Base-by-base conservation (phyloP, 2,888 invertebrate species). In the Lasioglossum villosulum region DNA sequence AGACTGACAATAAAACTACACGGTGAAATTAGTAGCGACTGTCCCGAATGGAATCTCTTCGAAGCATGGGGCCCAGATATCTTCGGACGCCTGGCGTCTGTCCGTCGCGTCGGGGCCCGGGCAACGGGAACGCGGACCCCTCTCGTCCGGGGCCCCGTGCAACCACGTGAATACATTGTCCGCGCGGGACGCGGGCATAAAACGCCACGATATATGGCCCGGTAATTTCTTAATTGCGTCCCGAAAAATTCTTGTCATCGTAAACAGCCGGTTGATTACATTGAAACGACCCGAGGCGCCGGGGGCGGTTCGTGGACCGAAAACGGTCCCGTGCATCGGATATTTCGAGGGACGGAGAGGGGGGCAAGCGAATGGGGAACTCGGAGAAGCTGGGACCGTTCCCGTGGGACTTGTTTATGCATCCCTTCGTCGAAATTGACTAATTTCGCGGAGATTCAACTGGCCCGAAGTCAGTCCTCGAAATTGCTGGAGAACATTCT, bases 161-260 rank as follows among this genome's bases (percentile, higher is more conserved):
- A 93, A 93, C 93, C 93, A 94, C 94, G 95, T 94, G 93, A 93
- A 94, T 94, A 94, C 92, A 92, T 92, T 93, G 90, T 92, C 91
- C 91, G 82, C 74, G 66, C 63, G 80, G 77, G 82, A 86, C 87
- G 87, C 79, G 88, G 88, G 86, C 92, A 94, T 95, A 94, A 94
- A 95, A 93, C 92, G 92, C 78, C 81, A 93, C 92, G 93, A 95
- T 95, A 94, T 95, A 95, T 92, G 94, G 92, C 90, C 92, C 90
- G 93, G 94, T 94, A 94, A 94, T 94, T 94, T 94, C 94, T 94
- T 94, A 94, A 94, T 94, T 94, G 94, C 94, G 90, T 90, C 86
- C 92, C 93, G 91, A 94, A 94, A 94, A 94, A 94, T 94, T 94
- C 94, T 93, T 94, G 94, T 94, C 94, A 94, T 94, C 94, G 93